These are phyloP conservation scores for Pelagia noctiluca DNA, from an alignment of 30 jellyfish, hydroid and myxozoan species.

Conservation along the genomic window DNA sequence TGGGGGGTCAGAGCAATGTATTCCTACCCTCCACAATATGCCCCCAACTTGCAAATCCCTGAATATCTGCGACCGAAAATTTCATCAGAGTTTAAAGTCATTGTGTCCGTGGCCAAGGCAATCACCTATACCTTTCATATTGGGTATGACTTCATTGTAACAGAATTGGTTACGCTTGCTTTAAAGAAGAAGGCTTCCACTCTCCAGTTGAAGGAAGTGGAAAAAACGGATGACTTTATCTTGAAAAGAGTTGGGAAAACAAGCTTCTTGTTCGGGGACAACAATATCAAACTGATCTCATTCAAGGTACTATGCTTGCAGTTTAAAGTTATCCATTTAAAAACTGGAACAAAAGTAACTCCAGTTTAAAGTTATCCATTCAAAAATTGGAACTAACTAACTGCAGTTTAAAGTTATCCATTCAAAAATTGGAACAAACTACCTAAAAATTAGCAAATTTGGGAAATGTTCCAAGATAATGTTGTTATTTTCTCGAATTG, in stretches of 20 bases:
- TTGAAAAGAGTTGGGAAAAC: conserved; percentile 80
- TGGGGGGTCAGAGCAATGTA: conserved; percentile 93
- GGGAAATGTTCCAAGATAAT: no score
- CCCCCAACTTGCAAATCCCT: conserved; percentile 67
- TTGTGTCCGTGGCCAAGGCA: conserved; percentile 66
- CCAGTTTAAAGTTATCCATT: background rate
- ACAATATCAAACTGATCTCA: conserved; percentile 65
- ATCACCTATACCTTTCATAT: conserved; percentile 56
- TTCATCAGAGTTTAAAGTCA: conserved; percentile 36
- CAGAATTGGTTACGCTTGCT: conserved; percentile 50
- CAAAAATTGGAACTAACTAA: no score
- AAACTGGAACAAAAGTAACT: no score
- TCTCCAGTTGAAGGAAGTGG: conserved; percentile 21
- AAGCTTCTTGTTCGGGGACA: conserved; percentile 71
- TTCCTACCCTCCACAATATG: conserved; percentile 96
- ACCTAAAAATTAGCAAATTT: no score
- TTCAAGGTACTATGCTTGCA: conserved; percentile 85
- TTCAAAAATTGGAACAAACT: no score
- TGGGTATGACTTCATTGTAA: conserved; percentile 33
- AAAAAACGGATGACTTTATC: conserved; percentile 68
- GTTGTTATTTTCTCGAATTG: no score
- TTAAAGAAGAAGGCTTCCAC: conserved; percentile 58
- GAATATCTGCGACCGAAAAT: conserved; percentile 46
- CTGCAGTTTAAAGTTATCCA: no score
- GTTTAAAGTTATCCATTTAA: no score